A percentile compares a stretch with the other conserved stretches of the same genome.
Conservation (phyloP, 2,888 invertebrate species). For the Dascillus cervinus region DNA sequence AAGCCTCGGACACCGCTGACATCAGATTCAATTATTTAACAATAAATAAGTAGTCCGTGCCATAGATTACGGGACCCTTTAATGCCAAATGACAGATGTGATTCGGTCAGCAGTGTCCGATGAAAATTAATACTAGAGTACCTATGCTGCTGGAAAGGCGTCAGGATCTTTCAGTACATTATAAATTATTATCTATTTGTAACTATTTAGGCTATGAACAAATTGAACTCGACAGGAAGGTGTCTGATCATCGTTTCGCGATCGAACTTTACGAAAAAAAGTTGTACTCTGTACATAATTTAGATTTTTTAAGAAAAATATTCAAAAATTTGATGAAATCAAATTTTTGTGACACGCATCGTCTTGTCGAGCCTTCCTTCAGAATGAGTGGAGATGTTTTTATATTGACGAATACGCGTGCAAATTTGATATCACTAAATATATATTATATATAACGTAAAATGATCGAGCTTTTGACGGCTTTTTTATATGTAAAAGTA, state of each 20-base stretch:
- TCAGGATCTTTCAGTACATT: conserved; percentile 32
- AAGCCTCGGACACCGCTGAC: no score
- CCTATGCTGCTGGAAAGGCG: conserved; percentile 33
- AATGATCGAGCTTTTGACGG: conserved; percentile 46
- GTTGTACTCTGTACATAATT: no score
- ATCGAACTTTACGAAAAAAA: no score
- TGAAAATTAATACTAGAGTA: conserved; percentile 43
- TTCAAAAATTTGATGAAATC: no score
- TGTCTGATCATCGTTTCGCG: conserved; percentile 13
- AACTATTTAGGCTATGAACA: conserved; percentile 36
- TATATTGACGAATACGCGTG: conserved; percentile 36
- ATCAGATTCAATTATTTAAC: no score
- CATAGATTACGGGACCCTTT: no score
- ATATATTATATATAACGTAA: conserved; percentile 36
- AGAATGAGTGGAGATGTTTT: conserved; percentile 38
- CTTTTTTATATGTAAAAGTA: conserved; percentile 43
- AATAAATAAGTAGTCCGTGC: no score
- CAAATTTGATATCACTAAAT: conserved; percentile 39
- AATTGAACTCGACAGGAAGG: conserved; percentile 19
- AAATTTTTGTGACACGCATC: conserved; percentile 10
- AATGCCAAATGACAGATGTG: no score
- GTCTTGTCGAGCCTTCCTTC: conserved; percentile 12
- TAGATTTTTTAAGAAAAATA: no score
- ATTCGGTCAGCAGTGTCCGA: no score
- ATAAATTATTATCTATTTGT: conserved; percentile 38